A percentile compares a stretch with the other conserved stretches of the same genome.
Conservation (phyloP, 2,888 invertebrate genomes). For the Physocephala rufipes region DNA sequence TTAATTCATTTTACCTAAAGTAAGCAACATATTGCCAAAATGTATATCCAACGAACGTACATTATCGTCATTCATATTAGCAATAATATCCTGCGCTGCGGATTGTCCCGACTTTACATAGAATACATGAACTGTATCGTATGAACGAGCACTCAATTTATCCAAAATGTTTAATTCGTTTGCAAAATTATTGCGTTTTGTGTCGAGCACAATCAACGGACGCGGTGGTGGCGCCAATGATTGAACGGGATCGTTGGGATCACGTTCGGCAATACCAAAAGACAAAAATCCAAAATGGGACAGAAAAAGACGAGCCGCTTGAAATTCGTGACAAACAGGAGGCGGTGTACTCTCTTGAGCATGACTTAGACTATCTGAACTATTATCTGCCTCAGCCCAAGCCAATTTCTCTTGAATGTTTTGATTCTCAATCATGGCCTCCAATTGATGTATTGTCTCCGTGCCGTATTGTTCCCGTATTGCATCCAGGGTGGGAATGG, state of each 20-base stretch:
- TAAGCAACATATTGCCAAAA: slow-evolving; percentile 72
- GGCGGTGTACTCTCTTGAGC: slow-evolving; percentile 82
- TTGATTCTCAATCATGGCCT: slow-evolving; percentile 78
- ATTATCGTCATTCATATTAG: slow-evolving; percentile 62
- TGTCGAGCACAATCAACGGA: slow-evolving; percentile 63
- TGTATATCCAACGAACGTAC: slow-evolving; percentile 66
- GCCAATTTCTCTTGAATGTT: slow-evolving; percentile 70
- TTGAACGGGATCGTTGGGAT: slow-evolving; percentile 58
- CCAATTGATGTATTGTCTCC: slow-evolving; percentile 70
- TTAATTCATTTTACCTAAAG: slow-evolving; percentile 69
- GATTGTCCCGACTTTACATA: slow-evolving; percentile 90
- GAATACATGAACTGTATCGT: slow-evolving; percentile 93
- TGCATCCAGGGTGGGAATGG: slow-evolving; percentile 87
- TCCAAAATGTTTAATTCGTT: slow-evolving; percentile 85
- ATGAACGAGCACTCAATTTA: slow-evolving; percentile 84
- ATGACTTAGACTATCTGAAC: slow-evolving; percentile 66
- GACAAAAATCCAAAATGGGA: slow-evolving; percentile 95
- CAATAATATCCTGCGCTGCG: slow-evolving; percentile 79
- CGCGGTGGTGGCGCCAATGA: slow-evolving; percentile 56
- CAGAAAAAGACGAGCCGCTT: slow-evolving; percentile 92
- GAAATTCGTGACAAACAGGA: slow-evolving; percentile 88
- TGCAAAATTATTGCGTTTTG: slow-evolving; percentile 73
- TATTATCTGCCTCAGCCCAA: slow-evolving; percentile 66
- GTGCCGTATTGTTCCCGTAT: slow-evolving; percentile 71
- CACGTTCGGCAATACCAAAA: slow-evolving; percentile 68